Percentiles rank a stretch among this genome's conserved stretches.
Conservation (phyloP, 2,888 invertebrate genomes). For the Cephus sareptanus region DNA sequence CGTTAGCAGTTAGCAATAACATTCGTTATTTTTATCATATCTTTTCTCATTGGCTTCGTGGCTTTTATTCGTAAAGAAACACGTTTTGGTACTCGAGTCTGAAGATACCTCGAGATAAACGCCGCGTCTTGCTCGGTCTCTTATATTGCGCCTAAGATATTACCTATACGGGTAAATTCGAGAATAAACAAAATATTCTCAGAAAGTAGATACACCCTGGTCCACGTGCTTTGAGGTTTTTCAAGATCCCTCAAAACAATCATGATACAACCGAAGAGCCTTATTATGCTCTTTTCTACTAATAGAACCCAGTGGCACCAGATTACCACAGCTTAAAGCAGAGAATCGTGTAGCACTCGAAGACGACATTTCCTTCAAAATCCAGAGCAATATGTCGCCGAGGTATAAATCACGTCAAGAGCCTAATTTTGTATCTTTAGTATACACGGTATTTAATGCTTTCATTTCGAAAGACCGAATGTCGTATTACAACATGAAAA, state of each 20-base stretch:
- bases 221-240: neutral
- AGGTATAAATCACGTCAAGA: neutral
- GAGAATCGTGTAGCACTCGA: neutral
- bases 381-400: neutral
- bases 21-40: conserved; percentile 63
- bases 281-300: neutral
- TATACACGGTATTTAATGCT: neutral
- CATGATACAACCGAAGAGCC: neutral
- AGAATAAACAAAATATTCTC: conserved; percentile 9
- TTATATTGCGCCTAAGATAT: conserved; percentile 43
- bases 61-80: conserved; percentile 60
- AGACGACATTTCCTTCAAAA: neutral
- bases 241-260: neutral
- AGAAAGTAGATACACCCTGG: neutral
- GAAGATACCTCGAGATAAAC: conserved; percentile 56
- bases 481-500: neutral
- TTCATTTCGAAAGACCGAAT: neutral
- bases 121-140: conserved; percentile 42
- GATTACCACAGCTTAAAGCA: neutral
- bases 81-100: conserved; percentile 63
- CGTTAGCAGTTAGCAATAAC: conserved; percentile 63
- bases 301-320: neutral
- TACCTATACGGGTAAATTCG: conserved; percentile 36
- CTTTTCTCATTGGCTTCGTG: conserved; percentile 41
- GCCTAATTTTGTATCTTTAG: neutral